Percentiles rank a stretch among this genome's conserved stretches.
Conservation (phyloP, 2,113 vertebrate genomes). For the Chaenogobius annularis region DNA sequence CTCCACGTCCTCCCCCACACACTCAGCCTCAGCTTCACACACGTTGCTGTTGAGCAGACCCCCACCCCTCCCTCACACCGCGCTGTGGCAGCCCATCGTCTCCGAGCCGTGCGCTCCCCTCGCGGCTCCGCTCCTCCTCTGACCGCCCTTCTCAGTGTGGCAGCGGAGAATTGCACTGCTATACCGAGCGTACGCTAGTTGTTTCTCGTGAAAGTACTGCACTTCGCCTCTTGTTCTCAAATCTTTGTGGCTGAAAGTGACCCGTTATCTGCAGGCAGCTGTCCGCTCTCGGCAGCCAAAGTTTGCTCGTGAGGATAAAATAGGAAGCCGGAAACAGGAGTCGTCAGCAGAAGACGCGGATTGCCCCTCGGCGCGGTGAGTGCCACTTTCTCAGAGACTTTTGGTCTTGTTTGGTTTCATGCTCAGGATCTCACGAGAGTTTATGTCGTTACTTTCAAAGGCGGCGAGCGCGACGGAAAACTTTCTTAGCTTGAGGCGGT, state of each 20-base stretch:
- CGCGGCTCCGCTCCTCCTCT: constrained; percentile 58
- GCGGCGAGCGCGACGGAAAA: constrained; percentile 27
- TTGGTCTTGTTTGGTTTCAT: constrained; percentile 42
- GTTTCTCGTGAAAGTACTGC: constrained; percentile 79
- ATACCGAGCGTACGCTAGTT: constrained; percentile 42
- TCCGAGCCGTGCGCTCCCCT: constrained; percentile 57
- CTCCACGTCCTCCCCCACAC: constrained; percentile 37
- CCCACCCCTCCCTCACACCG: constrained; percentile 30
- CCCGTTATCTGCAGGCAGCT: constrained; percentile 66
- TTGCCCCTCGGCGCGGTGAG: constrained; percentile 80
- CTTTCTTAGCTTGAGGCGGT: constrained; percentile 44
- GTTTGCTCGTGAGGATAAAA: constrained; percentile 77
- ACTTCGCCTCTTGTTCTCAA: constrained; percentile 29
- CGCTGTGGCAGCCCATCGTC: constrained; percentile 56
- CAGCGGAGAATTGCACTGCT: constrained; percentile 65
- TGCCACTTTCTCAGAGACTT: constrained; percentile 55
- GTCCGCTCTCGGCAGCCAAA: constrained; percentile 50
- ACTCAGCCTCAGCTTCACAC: constrained; percentile 60
- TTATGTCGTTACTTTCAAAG: constrained; percentile 14
- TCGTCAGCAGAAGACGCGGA: constrained; percentile 65
- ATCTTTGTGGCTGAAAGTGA: constrained; percentile 1
- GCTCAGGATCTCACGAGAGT: constrained; percentile 25
- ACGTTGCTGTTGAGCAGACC: constrained; percentile 50
- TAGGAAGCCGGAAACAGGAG: constrained; percentile 52
- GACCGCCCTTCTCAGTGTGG: constrained; percentile 56